Evolutionary conservation across 1,140 invertebrate genomes (phyloP), one percentile per base, ranked within the genome.

Genomic region (Drosophila guanche): DNA sequence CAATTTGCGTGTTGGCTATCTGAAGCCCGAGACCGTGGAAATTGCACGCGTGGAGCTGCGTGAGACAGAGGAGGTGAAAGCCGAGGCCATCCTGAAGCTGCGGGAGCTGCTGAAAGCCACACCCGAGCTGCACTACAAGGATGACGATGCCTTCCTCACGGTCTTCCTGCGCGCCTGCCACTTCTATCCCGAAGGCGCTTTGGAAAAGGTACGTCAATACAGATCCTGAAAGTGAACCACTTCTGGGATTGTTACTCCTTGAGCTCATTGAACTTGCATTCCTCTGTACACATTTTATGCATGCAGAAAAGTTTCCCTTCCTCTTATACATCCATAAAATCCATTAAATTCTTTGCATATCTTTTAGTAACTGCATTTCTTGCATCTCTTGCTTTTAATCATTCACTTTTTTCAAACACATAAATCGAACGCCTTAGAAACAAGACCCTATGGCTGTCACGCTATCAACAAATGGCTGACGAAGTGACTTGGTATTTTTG

Each of bases 141-240:
- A 95, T 27, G 95, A 96, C 60, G 95, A 96, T 72, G 95, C 96
- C 2, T 94, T 95, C 25, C 92, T 97, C 0, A 92, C 94, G 20
- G 95, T 95, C 25, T 96, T 96, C 79, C 91, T 97, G 12, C 93
- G 96, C 40, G 95, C 95, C 29, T 95, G 95, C 88, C 96, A 97
- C 90, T 97, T 94, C 90, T 97, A 96, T 81, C 94, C 96, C 0
- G 93, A 96, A 65, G 96, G 95, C 91, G 96, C 96, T 0, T 91
- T 94, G 40, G 93, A 94, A 73, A 91, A 96, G 92, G 95, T 95
- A 90, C 93, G 94, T 93, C n/a, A n/a, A 20, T 1, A 20, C 16
- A 20, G 1, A 20, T 14, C 7, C n/a, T 29, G 4, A 14, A 25
- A 41, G n/a, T 42, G 45, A 25, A 20, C n/a, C 4, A 20, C 1